Conservation (phyloP, 2,888 invertebrate species). For the Protonemura montana region DNA sequence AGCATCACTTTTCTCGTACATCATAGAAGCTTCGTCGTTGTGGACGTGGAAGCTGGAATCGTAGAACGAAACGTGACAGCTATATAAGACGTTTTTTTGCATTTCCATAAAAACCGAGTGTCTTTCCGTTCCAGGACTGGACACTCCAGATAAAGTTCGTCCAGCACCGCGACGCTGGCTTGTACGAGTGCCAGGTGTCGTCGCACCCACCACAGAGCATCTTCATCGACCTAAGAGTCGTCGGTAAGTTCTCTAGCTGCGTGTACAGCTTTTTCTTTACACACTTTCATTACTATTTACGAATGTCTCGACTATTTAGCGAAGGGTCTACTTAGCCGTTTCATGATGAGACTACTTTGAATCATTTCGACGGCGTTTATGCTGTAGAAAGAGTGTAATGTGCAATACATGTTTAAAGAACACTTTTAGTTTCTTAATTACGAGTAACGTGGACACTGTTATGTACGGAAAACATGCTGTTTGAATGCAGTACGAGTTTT, state of each 20-base stretch:
- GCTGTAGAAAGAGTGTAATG: background rate
- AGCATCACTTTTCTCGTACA: background rate
- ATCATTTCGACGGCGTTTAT: background rate
- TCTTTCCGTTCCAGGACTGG: constrained; percentile 84
- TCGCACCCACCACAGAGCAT: constrained; percentile 91
- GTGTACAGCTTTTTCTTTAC: background rate
- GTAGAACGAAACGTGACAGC: background rate
- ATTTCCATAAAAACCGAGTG: background rate
- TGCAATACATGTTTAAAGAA: background rate
- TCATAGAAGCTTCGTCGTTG: background rate
- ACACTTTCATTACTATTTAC: background rate
- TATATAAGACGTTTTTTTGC: constrained; percentile 19
- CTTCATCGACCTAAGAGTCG: constrained; percentile 83
- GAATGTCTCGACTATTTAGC: background rate
- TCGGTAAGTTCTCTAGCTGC: constrained; percentile 72
- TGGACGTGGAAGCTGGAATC: background rate
- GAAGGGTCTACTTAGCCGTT: background rate
- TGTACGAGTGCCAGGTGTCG: constrained; percentile 91
- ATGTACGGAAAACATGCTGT: background rate
- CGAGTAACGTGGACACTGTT: background rate
- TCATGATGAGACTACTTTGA: background rate
- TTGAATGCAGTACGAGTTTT: background rate
- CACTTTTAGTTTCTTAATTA: background rate
- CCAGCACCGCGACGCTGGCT: constrained; percentile 83
- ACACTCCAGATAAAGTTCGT: constrained; percentile 90